Evolutionary conservation across 2,113 vertebrate species (phyloP), one percentile per base, ranked within the genome.

Genomic region (Laterallus jamaicensis): DNA sequence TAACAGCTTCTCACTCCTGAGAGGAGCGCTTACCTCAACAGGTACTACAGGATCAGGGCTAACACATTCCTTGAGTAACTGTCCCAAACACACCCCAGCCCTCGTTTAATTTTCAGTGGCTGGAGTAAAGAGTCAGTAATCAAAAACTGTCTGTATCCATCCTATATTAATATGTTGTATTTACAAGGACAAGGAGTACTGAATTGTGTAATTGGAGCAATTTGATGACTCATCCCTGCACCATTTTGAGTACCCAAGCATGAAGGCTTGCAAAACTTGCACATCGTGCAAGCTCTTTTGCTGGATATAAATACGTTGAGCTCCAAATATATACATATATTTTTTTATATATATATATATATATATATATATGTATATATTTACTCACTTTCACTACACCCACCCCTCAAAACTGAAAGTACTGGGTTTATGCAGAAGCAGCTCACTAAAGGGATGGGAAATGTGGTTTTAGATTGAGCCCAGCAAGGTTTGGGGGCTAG

Each of bases 181-280:
- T 86, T 68, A 77, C 63, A 76, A 82, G 90, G 92, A 73, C 92
- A 93, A 56, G 15, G 39, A 94, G 58, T 6, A 62, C 54, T 3
- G 40, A 76, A 85, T 69, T 92, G 94, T 85, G 92, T 67, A 95
- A 91, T 55, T 79, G 74, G 31, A 78, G 91, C 82, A 29, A 12
- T 60, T 22, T 31, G 85, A 81, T 94, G 86, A 93, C 77, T 92
- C 94, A 97, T 64, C 44, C 91, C 86, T 88, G 93, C 83, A 79
- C 55, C 81, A 95, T 47, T 88, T 80, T 2, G 2, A 74, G 77
- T 18, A 35, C 21, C 25, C 4, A 74, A 44, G 19, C 49, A 26
- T 1, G 13, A 66, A 9, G 16, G 31, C 44, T 42, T 49, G 60
- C 89, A 93, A 59, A 59, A 63, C 50, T 37, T 9, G 8, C 54